Percentiles rank a stretch among this genome's conserved stretches.
phyloP scores from a whole-genome alignment of 2,113 vertebrate genomes.

The Sminthopsis crassicaudata region DNA sequence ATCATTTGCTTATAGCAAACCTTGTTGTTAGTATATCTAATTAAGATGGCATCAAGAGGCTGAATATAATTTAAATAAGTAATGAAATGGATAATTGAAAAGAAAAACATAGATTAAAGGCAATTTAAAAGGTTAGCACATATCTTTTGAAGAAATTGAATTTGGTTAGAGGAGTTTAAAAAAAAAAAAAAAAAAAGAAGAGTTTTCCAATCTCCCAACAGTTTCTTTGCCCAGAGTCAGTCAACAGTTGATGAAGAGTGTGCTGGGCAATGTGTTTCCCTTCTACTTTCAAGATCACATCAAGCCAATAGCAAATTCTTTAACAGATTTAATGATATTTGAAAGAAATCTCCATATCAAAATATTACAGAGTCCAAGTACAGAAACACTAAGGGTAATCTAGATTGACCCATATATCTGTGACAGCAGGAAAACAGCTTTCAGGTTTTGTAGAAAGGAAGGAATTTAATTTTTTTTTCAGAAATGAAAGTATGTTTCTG shows the following conservation, averaged over 20 bases:
- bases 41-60: conserved; percentile 44
- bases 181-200: conserved; percentile 47
- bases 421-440: conserved; percentile 74
- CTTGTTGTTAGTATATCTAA: conserved; percentile 2
- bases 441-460: conserved; percentile 31
- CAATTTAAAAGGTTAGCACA: conserved; percentile 56
- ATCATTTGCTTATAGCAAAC: conserved; percentile 18
- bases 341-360: conserved; percentile 75
- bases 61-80: conserved; percentile 58
- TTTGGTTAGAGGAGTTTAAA: conserved; percentile 47
- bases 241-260: conserved; percentile 64
- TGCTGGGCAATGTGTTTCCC: conserved; percentile 66
- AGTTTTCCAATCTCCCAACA: conserved; percentile 47
- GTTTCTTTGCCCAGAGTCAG: conserved; percentile 62
- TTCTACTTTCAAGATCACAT: conserved; percentile 77
- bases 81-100: conserved; percentile 65
- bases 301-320: conserved; percentile 73
- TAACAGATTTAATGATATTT: conserved; percentile 78
- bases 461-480: conserved; percentile 58
- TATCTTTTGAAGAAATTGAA: conserved; percentile 60
- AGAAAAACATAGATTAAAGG: conserved; percentile 56
- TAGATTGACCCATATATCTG: conserved; percentile 70
- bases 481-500: conserved; percentile 68
- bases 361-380: conserved; percentile 78
- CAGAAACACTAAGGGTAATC: conserved; percentile 58